These are phyloP conservation scores for Anhinga rufa DNA, from an alignment of 2,113 vertebrate species.

Conservation along the genomic window DNA sequence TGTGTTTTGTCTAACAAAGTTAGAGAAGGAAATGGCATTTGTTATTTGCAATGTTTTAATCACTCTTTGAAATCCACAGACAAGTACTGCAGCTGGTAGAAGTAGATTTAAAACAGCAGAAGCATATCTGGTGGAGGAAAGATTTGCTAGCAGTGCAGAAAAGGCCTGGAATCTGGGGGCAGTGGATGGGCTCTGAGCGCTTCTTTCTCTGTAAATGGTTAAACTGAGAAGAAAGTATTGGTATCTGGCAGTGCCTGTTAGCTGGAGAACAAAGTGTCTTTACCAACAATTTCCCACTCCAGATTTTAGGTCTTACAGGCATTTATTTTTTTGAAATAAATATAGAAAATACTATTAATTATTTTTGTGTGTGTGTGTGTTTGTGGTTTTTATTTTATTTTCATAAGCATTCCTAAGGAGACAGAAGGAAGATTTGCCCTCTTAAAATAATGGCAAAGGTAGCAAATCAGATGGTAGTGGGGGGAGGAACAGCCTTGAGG, in stretches of 20 bases:
- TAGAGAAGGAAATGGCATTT: neutral
- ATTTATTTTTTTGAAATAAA: neutral
- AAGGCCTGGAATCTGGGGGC: slow-evolving; percentile 10
- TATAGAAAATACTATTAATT: neutral
- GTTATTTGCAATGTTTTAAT: neutral
- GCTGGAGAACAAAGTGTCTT: neutral
- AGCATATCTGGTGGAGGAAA: neutral
- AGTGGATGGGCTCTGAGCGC: neutral
- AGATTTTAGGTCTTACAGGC: neutral
- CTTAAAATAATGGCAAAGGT: slow-evolving; percentile 37
- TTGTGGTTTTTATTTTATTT: neutral
- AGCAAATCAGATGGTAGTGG: slow-evolving; percentile 47
- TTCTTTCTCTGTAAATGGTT: neutral
- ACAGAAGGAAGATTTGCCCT: slow-evolving; percentile 2
- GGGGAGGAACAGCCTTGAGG: slow-evolving; percentile 43
- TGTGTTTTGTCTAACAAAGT: neutral
- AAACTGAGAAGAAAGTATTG: neutral
- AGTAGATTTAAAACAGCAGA: neutral
- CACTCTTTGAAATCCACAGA: neutral
- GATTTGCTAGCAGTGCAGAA: neutral
- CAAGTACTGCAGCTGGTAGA: neutral
- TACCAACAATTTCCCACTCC: neutral
- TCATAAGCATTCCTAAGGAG: neutral
- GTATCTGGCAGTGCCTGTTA: neutral
- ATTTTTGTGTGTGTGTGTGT: neutral